Evolutionary conservation across 2,113 vertebrate species (phyloP).

Genomic region (Synodontis membranacea): DNA sequence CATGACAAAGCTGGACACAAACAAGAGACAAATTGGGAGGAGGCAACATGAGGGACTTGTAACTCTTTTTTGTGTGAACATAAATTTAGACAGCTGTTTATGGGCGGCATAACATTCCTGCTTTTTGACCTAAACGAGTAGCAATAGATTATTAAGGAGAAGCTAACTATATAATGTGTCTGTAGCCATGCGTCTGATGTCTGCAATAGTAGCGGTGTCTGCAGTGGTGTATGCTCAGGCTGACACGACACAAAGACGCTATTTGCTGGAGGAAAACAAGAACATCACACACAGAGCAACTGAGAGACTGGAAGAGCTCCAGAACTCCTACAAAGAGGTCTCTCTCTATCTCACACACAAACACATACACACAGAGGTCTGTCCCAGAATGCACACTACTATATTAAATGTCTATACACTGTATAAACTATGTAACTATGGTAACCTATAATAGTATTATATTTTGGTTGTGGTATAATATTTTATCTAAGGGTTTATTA

Average conservation of each 20-base stretch:
- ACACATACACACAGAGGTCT: not conserved
- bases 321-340: conserved; percentile 64
- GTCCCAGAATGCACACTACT: no score
- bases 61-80: not conserved
- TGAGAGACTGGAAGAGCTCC: conserved; percentile 68
- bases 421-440: not conserved
- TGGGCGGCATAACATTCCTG: not conserved
- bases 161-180: not conserved
- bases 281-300: conserved; percentile 49
- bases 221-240: conserved; percentile 63
- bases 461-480: not conserved
- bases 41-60: not conserved
- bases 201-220: conserved; percentile 69
- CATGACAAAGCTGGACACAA: not conserved
- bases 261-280: conserved; percentile 68
- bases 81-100: not conserved
- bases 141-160: not conserved
- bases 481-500: not conserved
- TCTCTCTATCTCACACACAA: not conserved
- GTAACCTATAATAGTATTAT: not conserved
- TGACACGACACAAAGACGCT: conserved; percentile 65
- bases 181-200: conserved; percentile 77
- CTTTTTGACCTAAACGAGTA: not conserved
- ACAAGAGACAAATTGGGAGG: not conserved
- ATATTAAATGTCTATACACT: not conserved